Evolutionary conservation across 1,140 invertebrate genomes (phyloP).

Genomic region (Trypoxylus dichotomus): DNA sequence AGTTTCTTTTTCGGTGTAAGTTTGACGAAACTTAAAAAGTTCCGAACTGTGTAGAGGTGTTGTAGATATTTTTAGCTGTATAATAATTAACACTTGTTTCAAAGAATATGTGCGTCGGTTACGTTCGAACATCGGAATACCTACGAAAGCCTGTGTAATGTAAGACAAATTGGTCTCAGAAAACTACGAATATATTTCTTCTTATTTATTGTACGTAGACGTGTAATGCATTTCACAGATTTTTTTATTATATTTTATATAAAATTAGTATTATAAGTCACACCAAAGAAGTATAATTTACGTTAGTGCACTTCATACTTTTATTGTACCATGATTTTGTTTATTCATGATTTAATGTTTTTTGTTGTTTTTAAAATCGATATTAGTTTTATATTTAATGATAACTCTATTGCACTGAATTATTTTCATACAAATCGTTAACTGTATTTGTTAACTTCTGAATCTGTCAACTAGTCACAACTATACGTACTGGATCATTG

Average conservation of each 20-base stretch:
- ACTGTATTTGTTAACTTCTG: slow-evolving; percentile 14
- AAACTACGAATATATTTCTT: slow-evolving; percentile 42
- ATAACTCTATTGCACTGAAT: slow-evolving; percentile 14
- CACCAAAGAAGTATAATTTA: slow-evolving; percentile 52
- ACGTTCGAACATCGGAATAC: slow-evolving; percentile 14
- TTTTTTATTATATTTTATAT: slow-evolving; percentile 50
- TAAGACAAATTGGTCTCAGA: slow-evolving; percentile 46
- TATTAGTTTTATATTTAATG: slow-evolving; percentile 17
- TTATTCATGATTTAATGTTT: slow-evolving; percentile 28
- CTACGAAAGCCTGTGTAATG: slow-evolving; percentile 28
- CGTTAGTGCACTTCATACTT: slow-evolving; percentile 45
- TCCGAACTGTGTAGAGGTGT: slow-evolving; percentile 20
- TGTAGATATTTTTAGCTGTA: slow-evolving; percentile 18
- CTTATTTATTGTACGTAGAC: slow-evolving; percentile 21
- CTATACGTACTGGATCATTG: slow-evolving; percentile 41
- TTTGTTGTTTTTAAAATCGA: background rate
- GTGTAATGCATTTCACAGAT: slow-evolving; percentile 42
- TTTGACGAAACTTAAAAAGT: slow-evolving; percentile 11
- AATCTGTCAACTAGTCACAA: slow-evolving; percentile 48
- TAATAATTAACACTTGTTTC: slow-evolving; percentile 14
- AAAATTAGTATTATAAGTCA: slow-evolving; percentile 45
- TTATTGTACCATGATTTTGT: slow-evolving; percentile 47
- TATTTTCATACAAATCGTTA: slow-evolving; percentile 11
- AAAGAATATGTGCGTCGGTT: background rate
- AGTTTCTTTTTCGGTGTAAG: background rate